Base-by-base conservation (phyloP, 2,888 invertebrate species). In the Ischnus inquisitorius region DNA sequence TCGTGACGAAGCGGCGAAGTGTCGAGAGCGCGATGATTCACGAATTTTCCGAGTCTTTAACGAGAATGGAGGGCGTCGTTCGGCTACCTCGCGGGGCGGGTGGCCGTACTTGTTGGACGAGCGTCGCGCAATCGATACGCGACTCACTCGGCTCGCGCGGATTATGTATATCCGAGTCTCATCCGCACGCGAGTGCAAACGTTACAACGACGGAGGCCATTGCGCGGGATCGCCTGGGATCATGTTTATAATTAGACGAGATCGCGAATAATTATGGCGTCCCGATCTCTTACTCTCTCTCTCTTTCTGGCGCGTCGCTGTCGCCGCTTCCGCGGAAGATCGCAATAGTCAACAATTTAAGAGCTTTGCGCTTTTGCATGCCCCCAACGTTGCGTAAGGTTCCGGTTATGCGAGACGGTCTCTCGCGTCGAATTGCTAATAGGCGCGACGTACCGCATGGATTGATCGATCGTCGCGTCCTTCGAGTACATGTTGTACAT, bases 161-260 rank as follows among this genome's bases (percentile, higher is more conserved):
- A 10, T n/a, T 28, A n/a, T 28, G 22, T 19, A 34, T 25, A 51
- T 22, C 48, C 28, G 28, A 54, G 28, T 51, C 51, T 69, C 28
- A 28, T 51, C 22, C 46, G 43, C 48, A 68, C 28, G 41, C n/a
- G 25, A 25, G n/a, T 25, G 41, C 65, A 10, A 25, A 5, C 22
- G 28, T 28, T n/a, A 46, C n/a, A 46, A 28, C 57, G 57, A 57
- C 57, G 57, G 34, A 34, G 6, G 22, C 5, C 57, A 25, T 57
- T 16, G 62, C 72, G 10, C 14, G 39, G 28, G 28, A 25, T 25
- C 51, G 69, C 69, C 79, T 46, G 67, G 64, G 77, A 83, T 84
- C 68, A 75, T 39, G 51, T 60, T 85, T 72, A 68, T 86, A 84
- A 86, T 87, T 83, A 85, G 84, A 85, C 79, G 48, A 76, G 78